A percentile compares a stretch with the other conserved stretches of the same genome.
These are phyloP conservation scores for Homarus americanus DNA, from an alignment of 1,140 invertebrate genomes.

Conservation along the genomic window DNA sequence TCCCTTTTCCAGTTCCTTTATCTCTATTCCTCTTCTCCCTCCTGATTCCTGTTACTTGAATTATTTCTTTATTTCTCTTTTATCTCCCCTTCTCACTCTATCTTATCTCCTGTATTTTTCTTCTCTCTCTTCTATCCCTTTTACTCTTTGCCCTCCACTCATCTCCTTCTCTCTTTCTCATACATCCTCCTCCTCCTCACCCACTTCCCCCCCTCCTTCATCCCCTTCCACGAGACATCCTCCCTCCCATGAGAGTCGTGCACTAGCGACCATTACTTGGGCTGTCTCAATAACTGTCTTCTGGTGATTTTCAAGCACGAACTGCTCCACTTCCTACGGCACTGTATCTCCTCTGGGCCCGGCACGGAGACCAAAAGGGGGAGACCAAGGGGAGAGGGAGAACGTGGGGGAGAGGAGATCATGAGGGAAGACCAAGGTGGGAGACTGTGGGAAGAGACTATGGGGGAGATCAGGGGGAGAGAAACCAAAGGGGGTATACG, in stretches of 20 bases:
- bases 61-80: too few relatives aligned
- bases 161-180: background rate
- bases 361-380: background rate
- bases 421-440: too few relatives aligned
- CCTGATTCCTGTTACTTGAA: too few relatives aligned
- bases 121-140: too few relatives aligned
- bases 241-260: too few relatives aligned
- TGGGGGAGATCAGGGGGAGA: too few relatives aligned
- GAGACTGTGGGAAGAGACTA: too few relatives aligned
- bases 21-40: too few relatives aligned
- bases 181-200: background rate
- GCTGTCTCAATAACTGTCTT: background rate
- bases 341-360: background rate
- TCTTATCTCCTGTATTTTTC: too few relatives aligned
- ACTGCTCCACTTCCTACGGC: background rate
- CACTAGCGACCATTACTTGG: background rate
- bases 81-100: too few relatives aligned
- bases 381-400: background rate
- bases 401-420: background rate
- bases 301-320: background rate
- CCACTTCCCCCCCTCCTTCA: background rate
- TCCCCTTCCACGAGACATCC: background rate
- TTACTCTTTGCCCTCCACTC: too few relatives aligned
- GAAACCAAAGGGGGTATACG: background rate
- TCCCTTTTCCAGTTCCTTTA: too few relatives aligned